phyloP scores from a whole-genome alignment of 2,797 vertebrate species.

The Serranus cabrilla region DNA sequence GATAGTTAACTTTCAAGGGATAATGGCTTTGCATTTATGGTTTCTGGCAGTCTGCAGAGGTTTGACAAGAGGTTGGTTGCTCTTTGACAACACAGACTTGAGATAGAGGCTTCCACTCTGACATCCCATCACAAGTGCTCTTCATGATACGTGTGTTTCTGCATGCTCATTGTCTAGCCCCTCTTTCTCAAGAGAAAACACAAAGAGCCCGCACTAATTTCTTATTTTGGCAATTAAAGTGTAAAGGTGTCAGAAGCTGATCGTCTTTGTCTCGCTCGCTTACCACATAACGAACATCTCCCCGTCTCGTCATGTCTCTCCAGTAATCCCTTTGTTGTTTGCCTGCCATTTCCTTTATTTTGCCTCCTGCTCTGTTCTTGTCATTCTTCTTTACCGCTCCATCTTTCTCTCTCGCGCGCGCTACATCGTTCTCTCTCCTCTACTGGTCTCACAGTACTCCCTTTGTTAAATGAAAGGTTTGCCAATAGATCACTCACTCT shows the following conservation, averaged over 20 bases:
- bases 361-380: conserved; percentile 69
- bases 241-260: conserved; percentile 75
- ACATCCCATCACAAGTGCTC: conserved; percentile 44
- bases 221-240: conserved; percentile 82
- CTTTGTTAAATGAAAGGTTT: conserved; percentile 87
- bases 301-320: conserved; percentile 69
- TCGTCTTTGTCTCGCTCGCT: conserved; percentile 73
- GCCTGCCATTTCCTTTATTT: conserved; percentile 79
- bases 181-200: conserved; percentile 52
- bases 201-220: conserved; percentile 80
- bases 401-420: conserved; percentile 49
- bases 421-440: conserved; percentile 47
- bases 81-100: conserved; percentile 13
- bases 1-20: conserved; percentile 26
- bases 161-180: conserved; percentile 33
- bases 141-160: conserved; percentile 35
- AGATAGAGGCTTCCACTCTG: conserved; percentile 58
- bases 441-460: conserved; percentile 70
- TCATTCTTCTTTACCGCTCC: conserved; percentile 63
- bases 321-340: conserved; percentile 82
- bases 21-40: conserved; percentile 49
- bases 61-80: conserved; percentile 52
- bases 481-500: conserved; percentile 70
- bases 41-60: conserved; percentile 58
- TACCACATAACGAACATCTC: conserved; percentile 68